Evolutionary conservation across 2,797 vertebrate species (phyloP), one percentile per base, ranked within the genome.

Genomic region (Salarias fasciatus): DNA sequence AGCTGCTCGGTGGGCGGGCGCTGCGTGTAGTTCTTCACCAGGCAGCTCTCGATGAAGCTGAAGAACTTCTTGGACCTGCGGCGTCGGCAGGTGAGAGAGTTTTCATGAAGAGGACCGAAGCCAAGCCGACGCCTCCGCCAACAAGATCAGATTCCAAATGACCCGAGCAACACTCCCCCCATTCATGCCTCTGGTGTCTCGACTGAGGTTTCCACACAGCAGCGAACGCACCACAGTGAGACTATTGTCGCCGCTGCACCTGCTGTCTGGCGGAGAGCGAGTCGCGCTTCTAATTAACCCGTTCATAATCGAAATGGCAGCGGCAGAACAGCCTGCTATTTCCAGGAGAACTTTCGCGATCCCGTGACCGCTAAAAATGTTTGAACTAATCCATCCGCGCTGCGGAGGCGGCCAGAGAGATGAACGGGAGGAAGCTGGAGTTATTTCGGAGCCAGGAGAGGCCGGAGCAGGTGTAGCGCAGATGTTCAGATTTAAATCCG

Each of bases 21-120:
- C 80, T 98, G 97, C 45, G 93, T 96, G 86, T 99, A 99, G 86
- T 99, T 99, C 92, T 99, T 99, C 85, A 99, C 97, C 86, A 99
- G 92, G 56, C 96, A 99, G 69, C 96, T 90, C 89, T 99, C 97
- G 70, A 99, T 98, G 88, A 99, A 99, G 84, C 95, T 98, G 72
- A 98, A 97, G 85, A 99, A 99, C 83, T 98, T 99, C 91, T 99
- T 99, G 7, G 97, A 99, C 97, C 97, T 99, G 75, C 4, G 3
- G n/a, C 31, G 42, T 11, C 53, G 1, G 24, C 0, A 8, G 30
- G 51, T 6, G 31, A 42, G 37, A 24, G 18, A 3, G 24, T 24
- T n/a, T 24, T 24, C 24, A 24, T 24, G 33, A 8, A 36, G 11
- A 14, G 8, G 29, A 61, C 11, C 42, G 30, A 11, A 58, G 42